phyloP scores from a whole-genome alignment of 2,797 vertebrate species.

The Phalloptychus januarius region DNA sequence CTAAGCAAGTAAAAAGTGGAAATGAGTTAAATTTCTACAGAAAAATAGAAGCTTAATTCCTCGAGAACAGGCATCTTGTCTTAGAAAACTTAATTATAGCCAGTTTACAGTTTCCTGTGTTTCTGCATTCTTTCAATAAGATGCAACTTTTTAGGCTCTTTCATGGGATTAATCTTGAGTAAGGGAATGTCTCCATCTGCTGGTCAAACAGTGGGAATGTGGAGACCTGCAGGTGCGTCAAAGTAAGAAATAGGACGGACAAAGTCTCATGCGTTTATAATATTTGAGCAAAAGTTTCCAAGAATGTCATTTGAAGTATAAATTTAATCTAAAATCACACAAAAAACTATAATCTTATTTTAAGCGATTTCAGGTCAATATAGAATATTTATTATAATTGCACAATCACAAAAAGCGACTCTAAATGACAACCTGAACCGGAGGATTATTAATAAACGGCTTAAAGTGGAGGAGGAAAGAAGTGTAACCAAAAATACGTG shows the following conservation, averaged over 20 bases:
- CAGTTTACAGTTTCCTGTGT: neutral
- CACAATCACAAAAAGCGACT: neutral
- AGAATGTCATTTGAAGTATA: neutral
- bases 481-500: constrained; percentile 66
- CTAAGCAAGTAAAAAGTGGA: neutral
- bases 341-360: neutral
- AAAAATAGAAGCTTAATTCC: neutral
- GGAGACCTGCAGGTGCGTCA: constrained; percentile 50
- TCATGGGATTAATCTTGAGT: neutral
- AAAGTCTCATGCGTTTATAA: neutral
- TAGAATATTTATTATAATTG: neutral
- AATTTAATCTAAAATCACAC: neutral
- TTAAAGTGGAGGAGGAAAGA: constrained; percentile 56
- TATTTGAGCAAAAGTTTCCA: neutral
- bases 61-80: neutral
- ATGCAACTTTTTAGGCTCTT: neutral
- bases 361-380: neutral
- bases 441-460: constrained; percentile 26
- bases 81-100: neutral
- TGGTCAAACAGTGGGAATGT: constrained; percentile 38
- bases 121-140: neutral
- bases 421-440: constrained; percentile 13
- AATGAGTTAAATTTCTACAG: neutral
- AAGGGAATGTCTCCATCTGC: constrained; percentile 69
- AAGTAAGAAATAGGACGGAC: constrained; percentile 11